These are phyloP conservation scores for Caiman crocodilus DNA, from an alignment of 2,797 vertebrate species.

Conservation along the genomic window DNA sequence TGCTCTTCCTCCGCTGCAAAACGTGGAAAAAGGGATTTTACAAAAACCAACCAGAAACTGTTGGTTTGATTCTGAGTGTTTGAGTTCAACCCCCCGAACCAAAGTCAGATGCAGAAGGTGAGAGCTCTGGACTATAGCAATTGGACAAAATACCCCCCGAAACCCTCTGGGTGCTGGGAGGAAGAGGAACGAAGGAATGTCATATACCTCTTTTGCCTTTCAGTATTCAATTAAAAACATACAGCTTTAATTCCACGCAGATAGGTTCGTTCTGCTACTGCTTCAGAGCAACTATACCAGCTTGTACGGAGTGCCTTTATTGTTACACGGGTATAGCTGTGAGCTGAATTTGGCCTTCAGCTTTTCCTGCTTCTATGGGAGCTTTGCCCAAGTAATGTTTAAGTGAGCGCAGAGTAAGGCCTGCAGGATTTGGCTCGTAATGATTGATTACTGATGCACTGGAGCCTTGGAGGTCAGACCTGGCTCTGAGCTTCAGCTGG, in stretches of 20 bases:
- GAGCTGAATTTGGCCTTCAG: not conserved
- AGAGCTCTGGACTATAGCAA: not conserved
- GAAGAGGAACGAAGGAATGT: not conserved
- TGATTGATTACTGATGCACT: not conserved
- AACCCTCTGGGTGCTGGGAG: not conserved
- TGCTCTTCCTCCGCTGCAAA: not conserved
- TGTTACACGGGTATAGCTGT: not conserved
- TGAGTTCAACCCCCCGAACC: not conserved
- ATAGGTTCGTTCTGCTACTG: not conserved
- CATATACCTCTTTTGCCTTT: not conserved
- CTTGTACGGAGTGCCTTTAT: not conserved
- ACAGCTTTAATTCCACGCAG: rapidly evolving
- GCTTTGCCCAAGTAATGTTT: not conserved
- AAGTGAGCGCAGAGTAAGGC: not conserved
- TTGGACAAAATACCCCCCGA: too few relatives aligned
- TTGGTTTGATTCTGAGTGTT: not conserved
- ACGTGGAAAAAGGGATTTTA: not conserved
- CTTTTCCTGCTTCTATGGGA: not conserved
- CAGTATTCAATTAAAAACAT: not conserved
- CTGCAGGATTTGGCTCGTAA: not conserved
- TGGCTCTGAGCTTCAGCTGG: not conserved
- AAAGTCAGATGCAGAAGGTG: not conserved
- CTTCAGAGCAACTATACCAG: rapidly evolving
- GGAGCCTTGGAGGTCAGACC: not conserved
- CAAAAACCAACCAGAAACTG: not conserved